phyloP scores from a whole-genome alignment of 2,797 vertebrate genomes.

The Ctenochaetus hawaiiensis region DNA sequence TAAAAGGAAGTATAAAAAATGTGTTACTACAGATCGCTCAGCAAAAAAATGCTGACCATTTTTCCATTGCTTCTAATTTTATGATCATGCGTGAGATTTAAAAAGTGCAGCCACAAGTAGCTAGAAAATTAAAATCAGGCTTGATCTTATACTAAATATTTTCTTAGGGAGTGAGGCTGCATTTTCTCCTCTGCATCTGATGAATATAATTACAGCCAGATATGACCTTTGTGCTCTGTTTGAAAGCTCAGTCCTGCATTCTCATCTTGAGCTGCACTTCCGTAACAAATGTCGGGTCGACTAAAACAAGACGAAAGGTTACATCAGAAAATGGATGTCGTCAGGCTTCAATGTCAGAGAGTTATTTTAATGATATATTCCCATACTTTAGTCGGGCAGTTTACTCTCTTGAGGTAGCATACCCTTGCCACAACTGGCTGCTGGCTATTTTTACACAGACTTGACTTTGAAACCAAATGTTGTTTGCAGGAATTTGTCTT shows the following conservation, averaged over 20 bases:
- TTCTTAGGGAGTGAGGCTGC: conserved; percentile 71
- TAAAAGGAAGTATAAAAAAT: conserved; percentile 10
- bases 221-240: conserved; percentile 84
- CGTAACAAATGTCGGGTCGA: conserved; percentile 86
- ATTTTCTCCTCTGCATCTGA: conserved; percentile 77
- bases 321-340: conserved; percentile 80
- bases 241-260: conserved; percentile 78
- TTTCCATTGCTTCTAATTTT: conserved; percentile 42
- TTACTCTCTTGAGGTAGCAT: conserved; percentile 67
- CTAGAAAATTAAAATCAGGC: conserved; percentile 62
- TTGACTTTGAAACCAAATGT: conserved; percentile 73
- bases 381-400: conserved; percentile 63
- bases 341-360: conserved; percentile 79
- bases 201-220: conserved; percentile 88
- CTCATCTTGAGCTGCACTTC: conserved; percentile 81
- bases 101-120: conserved; percentile 64
- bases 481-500: conserved; percentile 60
- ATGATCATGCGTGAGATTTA: conserved; percentile 36
- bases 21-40: not conserved
- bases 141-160: conserved; percentile 76
- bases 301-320: conserved; percentile 85
- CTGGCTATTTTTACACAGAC: conserved; percentile 74
- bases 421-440: conserved; percentile 62
- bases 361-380: conserved; percentile 83
- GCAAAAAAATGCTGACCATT: conserved; percentile 40